Evolutionary conservation across 1,140 invertebrate species (phyloP).

Genomic region (Sinella curviseta): DNA sequence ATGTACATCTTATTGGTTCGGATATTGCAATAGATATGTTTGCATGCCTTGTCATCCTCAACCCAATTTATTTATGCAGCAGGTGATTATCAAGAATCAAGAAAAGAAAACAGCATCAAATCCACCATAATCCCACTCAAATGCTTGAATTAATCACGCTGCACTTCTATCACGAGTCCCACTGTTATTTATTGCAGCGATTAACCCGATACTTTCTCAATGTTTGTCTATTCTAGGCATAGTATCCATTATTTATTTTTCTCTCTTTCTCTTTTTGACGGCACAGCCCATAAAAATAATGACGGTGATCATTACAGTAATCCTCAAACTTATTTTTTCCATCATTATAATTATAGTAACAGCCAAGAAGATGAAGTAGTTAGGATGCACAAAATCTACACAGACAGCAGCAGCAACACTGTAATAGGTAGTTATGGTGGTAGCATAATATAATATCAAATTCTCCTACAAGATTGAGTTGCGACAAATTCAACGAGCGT

Average conservation of each 20-base stretch:
- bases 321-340: neutral
- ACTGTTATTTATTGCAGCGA: slow-evolving; percentile 20
- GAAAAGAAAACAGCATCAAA: slow-evolving; percentile 13
- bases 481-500: too few relatives aligned
- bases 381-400: neutral
- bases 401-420: too few relatives aligned
- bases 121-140: slow-evolving; percentile 1
- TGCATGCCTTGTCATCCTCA: neutral
- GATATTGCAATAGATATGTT: too few relatives aligned
- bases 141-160: slow-evolving; percentile 16
- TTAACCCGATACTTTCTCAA: slow-evolving; percentile 14
- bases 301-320: slow-evolving; percentile 22
- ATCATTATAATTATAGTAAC: slow-evolving; percentile 7
- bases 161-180: neutral
- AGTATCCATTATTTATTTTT: too few relatives aligned
- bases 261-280: neutral
- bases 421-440: too few relatives aligned
- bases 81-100: neutral
- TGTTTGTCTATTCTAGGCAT: neutral
- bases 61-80: neutral
- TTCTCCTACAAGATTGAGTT: too few relatives aligned
- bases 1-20: too few relatives aligned
- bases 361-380: neutral
- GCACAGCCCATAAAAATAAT: neutral
- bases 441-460: too few relatives aligned